Evolutionary conservation across 2,888 invertebrate species (phyloP), one percentile per base, ranked within the genome.

Genomic region (Xestia c-nigrum): DNA sequence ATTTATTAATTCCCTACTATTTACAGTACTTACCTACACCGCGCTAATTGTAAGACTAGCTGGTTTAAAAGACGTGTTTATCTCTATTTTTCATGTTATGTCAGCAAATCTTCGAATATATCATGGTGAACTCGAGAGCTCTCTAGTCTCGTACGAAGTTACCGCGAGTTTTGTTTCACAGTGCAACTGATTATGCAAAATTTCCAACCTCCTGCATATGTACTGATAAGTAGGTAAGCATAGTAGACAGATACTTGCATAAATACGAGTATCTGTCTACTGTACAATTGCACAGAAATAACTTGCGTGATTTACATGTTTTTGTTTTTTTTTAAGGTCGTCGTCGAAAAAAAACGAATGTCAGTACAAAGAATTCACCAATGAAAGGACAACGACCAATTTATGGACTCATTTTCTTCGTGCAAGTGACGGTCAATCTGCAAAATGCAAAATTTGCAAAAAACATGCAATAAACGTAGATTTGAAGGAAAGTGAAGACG

Each of bases 11-110:
- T 64, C 1, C 64, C 64, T 64, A 43, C 64, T 64, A 64, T 64
- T 64, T 64, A 64, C 64, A 64, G 64, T 64, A 64, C 64, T 64
- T 64, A 64, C 64, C 64, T 43, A 64, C 64, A 64, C 64, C 64
- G 9, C 43, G 64, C 64, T 64, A 46, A 64, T 64, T 43, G 64
- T 64, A 64, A 64, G 64, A 64, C 64, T 64, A 64, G 64, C 64
- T 43, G 64, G 64, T 64, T 43, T 64, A 43, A 64, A 64, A 43
- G 43, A 64, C 64, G 43, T 64, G 43, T 64, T 64, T 64, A n/a
- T 64, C 64, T 64, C 64, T 14, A 64, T 43, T 64, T 43, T 43
- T 64, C n/a, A 64, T 64, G 43, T 64, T 64, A n/a, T 64, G 43
- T 64, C 64, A 64, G 64, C 64, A 64, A 64, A 64, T 64, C 63